Evolutionary conservation across 2,888 invertebrate species (phyloP), one percentile per base, ranked within the genome.

Genomic region (Plusia festucae): DNA sequence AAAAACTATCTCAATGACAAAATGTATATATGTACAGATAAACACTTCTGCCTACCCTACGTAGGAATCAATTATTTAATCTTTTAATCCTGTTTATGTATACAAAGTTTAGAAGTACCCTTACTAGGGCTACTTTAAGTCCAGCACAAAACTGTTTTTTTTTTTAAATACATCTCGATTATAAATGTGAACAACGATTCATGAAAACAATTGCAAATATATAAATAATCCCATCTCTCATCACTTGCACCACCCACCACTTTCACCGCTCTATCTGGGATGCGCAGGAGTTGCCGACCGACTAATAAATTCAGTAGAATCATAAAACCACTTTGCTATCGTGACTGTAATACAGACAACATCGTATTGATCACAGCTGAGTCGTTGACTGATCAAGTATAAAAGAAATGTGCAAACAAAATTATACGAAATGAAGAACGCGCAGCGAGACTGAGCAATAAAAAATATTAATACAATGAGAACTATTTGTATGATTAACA

Each of bases 231-330:
- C 6, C 2, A 52, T 27, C 2, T 27, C 78, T 71, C 58, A 49
- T 78, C 0, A 18, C 73, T 83, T 70, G 65, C 4, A 60, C 73
- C 78, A 74, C 62, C 30, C 66, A 32, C 54, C 74, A 89, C 90
- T 91, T 91, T 90, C 90, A 89, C 90, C 73, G 78, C 66, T 66
- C 73, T 78, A 75, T 79, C 68, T 79, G 88, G 85, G 91, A 90
- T 90, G 89, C 86, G 87, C 89, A 75, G 87, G 85, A 88, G 85
- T 86, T 81, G 76, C 82, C 87, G 77, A 87, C 83, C 87, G 86
- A 85, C 83, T 84, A 90, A 89, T 90, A 86, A 87, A 88, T 87
- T 85, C 88, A 88, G 87, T 40, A 49, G 85, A 83, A 85, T 85
- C 82, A 82, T 82, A 82, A 86, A 85, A 88, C 88, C 82, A 82